Conservation (phyloP, 2,888 invertebrate genomes). For the Lithophane ornitopus region DNA sequence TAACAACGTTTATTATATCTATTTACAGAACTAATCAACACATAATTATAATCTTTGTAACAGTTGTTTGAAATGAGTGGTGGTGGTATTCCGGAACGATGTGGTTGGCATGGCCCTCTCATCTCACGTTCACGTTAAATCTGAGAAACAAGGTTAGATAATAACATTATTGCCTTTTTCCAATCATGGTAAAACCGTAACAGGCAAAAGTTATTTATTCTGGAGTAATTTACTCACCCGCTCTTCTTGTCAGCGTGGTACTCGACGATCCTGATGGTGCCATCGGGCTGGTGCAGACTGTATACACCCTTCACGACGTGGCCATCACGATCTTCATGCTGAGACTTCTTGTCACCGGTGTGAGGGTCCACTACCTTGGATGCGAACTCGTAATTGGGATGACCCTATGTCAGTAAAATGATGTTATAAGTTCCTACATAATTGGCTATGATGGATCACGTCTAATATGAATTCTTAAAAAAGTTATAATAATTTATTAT, state of each 20-base stretch:
- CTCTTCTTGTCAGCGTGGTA: conserved; percentile 84
- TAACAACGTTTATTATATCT: conserved; percentile 22
- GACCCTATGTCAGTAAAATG: conserved; percentile 41
- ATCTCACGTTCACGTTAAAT: neutral
- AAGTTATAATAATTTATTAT: neutral
- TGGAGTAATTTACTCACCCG: conserved; percentile 33
- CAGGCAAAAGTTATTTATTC: neutral
- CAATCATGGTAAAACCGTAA: neutral
- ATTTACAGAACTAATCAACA: conserved; percentile 24
- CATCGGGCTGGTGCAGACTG: conserved; percentile 85
- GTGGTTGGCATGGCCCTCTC: neutral
- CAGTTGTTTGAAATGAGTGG: conserved; percentile 21
- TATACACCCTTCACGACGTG: conserved; percentile 90
- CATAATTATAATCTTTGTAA: conserved; percentile 8
- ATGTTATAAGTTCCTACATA: neutral
- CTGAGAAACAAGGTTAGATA: neutral
- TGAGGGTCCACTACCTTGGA: conserved; percentile 87
- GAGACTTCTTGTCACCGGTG: conserved; percentile 85
- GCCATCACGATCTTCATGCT: conserved; percentile 88
- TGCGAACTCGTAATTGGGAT: conserved; percentile 86
- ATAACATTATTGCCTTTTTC: neutral
- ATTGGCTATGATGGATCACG: neutral
- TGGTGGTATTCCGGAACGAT: conserved; percentile 63
- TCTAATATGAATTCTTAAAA: neutral
- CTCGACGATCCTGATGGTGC: conserved; percentile 84